These are phyloP conservation scores for Saimiri boliviensis DNA, from an alignment of 2,113 vertebrate species.

Conservation along the genomic window DNA sequence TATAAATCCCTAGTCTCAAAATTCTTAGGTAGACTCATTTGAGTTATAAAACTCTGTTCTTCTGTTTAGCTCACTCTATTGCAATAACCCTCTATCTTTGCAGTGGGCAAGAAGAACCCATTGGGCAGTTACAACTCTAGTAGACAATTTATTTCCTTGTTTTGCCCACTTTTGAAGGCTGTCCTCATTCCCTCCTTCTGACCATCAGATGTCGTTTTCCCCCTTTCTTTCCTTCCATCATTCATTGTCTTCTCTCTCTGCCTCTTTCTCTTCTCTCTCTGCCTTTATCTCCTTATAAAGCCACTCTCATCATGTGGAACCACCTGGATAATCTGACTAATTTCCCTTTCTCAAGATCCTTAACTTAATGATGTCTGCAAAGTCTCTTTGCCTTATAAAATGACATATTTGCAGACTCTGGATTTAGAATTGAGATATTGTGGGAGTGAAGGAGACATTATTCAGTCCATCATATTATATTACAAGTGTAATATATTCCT, in stretches of 20 bases:
- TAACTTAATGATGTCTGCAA: background rate
- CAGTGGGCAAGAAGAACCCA: too few species aligned
- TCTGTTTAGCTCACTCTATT: too few species aligned
- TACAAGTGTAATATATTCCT: background rate
- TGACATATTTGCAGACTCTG: background rate
- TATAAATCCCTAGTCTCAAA: too few species aligned
- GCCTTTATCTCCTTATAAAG: too few species aligned
- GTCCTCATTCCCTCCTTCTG: background rate
- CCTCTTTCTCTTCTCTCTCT: background rate
- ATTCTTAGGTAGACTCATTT: too few species aligned
- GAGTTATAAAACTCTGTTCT: too few species aligned
- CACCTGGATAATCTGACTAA: background rate
- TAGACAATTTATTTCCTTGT: background rate
- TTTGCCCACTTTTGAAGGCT: background rate
- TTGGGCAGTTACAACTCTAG: background rate
- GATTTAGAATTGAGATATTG: background rate
- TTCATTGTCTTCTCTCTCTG: background rate
- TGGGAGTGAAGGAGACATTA: background rate
- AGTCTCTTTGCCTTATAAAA: background rate
- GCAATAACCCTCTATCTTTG: too few species aligned
- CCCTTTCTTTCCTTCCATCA: background rate
- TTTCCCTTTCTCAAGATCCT: background rate
- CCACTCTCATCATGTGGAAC: background rate
- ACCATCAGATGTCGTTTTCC: background rate
- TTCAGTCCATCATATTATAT: background rate